Base-by-base conservation (phyloP, 2,113 vertebrate genomes). In the Gymnogyps californianus region DNA sequence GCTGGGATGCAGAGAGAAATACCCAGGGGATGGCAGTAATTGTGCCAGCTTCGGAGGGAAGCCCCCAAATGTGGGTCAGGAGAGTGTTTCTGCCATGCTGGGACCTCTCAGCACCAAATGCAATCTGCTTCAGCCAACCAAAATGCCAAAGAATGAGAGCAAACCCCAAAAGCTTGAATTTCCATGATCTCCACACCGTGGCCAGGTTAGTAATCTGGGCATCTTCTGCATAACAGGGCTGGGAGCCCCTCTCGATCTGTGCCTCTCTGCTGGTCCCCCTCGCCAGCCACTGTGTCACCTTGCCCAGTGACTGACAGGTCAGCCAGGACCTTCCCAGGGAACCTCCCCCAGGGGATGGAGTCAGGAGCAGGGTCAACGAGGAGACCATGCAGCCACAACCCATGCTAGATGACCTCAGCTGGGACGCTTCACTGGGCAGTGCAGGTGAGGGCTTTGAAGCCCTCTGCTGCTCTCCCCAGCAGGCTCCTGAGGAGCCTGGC, bases 141-240 rank as follows among this genome's bases (percentile, higher is more conserved):
- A 67, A 69, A 59, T 29, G 32, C 58, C 64, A 29, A 64, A 64
- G 22, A 28, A 42, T 7, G 24, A 71, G 15, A 61, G 13, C 15
- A 82, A 67, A 19, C 32, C 32, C 7, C 22, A 17, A 29, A 67
- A 72, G 7, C 20, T 46, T 86, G 31, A 8, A 34, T 88, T 66
- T 42, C 58, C 38, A 32, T 2, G 1, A 7, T 29, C 25, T 64
- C 28, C 38, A 22, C 7, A 4, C 15, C 0, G 0, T 10, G 32
- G 8, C 18, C 21, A 25, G 38, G 12, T 67, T 16, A 42, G 42
- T 36, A 46, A 64, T 32, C 42, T 31, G 46, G 75, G 9, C 19
- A 16, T 17, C 51, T 79, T 25, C 36, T 75, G 55, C 40, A 15
- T 1, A 16, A 14, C 0, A 2, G 46, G 51, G 42, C 61, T 79